Percentiles rank a stretch among this genome's conserved stretches.
These are phyloP conservation scores for Drymonia ruficornis DNA, from an alignment of 2,888 invertebrate species.

Conservation along the genomic window DNA sequence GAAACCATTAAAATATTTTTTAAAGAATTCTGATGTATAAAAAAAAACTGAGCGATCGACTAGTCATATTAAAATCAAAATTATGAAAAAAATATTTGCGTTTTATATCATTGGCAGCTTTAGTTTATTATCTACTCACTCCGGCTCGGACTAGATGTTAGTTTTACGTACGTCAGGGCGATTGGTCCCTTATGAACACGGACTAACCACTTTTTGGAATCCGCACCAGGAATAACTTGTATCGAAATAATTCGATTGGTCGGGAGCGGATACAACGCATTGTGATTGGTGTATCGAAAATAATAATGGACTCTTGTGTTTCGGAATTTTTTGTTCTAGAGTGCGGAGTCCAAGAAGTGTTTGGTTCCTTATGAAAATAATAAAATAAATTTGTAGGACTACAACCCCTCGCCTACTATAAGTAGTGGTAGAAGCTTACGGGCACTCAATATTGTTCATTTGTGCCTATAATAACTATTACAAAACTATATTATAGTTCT, in stretches of 20 bases:
- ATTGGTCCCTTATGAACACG: constrained; percentile 26
- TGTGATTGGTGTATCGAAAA: too few species aligned
- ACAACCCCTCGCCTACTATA: constrained; percentile 76
- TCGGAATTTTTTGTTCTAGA: too few species aligned
- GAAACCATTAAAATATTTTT: too few species aligned
- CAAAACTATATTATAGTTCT: constrained; percentile 43
- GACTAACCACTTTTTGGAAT: too few species aligned
- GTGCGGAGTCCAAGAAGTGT: too few species aligned
- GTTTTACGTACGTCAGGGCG: constrained; percentile 6
- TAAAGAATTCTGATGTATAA: too few species aligned
- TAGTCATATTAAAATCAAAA: constrained; percentile 6
- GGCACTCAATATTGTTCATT: constrained; percentile 73
- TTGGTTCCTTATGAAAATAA: constrained; percentile 26
- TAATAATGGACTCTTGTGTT: too few species aligned
- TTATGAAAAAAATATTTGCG: neutral
- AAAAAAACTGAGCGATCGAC: neutral
- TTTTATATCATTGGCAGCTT: constrained; percentile 4
- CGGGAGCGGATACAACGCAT: too few species aligned
- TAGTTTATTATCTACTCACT: neutral
- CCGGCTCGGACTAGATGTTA: neutral
- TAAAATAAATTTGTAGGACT: constrained; percentile 72
- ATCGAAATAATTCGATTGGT: too few species aligned
- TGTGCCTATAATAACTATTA: constrained; percentile 75
- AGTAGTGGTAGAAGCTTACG: constrained; percentile 65
- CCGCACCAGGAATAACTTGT: too few species aligned